Evolutionary conservation across 2,888 invertebrate genomes (phyloP).

Genomic region (Oscheius myriophilus): DNA sequence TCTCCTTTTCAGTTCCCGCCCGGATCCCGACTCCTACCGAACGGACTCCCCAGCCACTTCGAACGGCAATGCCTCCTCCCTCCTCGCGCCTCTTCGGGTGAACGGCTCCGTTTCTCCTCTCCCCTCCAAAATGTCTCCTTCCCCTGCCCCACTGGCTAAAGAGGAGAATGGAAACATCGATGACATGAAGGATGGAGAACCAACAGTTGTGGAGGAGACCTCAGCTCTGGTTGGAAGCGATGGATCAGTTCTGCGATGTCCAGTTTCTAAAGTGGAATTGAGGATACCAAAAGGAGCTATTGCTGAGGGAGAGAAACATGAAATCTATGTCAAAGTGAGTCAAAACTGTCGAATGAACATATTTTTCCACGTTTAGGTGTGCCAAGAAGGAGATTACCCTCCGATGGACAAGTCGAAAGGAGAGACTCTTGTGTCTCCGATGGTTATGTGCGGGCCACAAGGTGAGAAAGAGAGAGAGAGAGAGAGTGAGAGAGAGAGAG

Average conservation of each 20-base stretch:
- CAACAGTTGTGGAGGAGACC: constrained; percentile 53
- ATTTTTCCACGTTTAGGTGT: constrained; percentile 35
- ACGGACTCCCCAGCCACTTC: constrained; percentile 8
- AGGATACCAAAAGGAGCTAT: constrained; percentile 89
- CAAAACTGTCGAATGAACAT: neutral
- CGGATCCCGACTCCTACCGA: neutral
- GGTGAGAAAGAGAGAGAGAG: constrained; percentile 65
- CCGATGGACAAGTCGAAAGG: constrained; percentile 91
- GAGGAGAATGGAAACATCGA: constrained; percentile 23
- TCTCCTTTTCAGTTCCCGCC: neutral
- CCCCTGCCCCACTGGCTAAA: constrained; percentile 22
- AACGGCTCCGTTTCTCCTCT: constrained; percentile 24
- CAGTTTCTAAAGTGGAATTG: constrained; percentile 89
- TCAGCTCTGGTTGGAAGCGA: constrained; percentile 39
- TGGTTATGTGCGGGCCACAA: constrained; percentile 96
- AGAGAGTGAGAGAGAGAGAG: too few relatives aligned
- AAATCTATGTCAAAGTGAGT: constrained; percentile 85
- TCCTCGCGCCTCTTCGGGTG: neutral
- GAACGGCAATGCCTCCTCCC: constrained; percentile 7
- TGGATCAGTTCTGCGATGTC: constrained; percentile 85
- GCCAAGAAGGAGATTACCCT: constrained; percentile 74
- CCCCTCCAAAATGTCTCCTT: constrained; percentile 11
- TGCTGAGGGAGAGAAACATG: constrained; percentile 83
- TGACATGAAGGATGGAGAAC: constrained; percentile 35
- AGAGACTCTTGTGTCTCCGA: constrained; percentile 90